phyloP scores from a whole-genome alignment of 35 echinoderm and acorn worm species.

The Diadema setosum region DNA sequence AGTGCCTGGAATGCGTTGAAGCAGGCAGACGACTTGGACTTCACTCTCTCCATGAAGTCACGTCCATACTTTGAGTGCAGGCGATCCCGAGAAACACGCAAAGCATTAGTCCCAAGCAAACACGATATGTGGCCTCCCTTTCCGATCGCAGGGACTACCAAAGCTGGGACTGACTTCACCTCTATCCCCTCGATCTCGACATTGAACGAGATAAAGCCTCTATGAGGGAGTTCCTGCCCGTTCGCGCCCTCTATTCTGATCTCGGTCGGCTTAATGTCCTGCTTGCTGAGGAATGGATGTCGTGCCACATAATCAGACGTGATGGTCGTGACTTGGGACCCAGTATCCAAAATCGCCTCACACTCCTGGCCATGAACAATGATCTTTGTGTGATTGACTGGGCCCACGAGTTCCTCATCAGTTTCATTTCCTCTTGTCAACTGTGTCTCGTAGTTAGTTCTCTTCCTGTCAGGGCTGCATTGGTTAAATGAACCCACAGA shows the following conservation, averaged over 20 bases:
- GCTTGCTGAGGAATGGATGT: background rate
- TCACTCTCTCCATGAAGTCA: background rate
- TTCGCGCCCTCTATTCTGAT: background rate
- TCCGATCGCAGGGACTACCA: background rate
- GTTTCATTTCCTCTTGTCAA: background rate
- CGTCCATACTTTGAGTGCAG: background rate
- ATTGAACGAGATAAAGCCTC: background rate
- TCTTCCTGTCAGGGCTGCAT: background rate
- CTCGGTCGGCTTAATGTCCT: background rate
- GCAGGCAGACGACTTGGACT: background rate
- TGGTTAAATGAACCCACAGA: background rate
- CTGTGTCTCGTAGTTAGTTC: background rate
- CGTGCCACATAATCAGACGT: background rate
- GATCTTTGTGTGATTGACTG: background rate
- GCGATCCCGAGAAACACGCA: background rate
- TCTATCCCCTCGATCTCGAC: background rate
- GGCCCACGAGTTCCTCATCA: background rate
- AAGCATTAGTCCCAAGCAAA: constrained; percentile 8
- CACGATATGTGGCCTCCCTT: background rate
- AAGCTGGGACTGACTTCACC: background rate
- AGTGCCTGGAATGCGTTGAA: background rate
- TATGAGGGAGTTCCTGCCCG: constrained; percentile 18
- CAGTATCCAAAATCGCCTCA: constrained; percentile 7
- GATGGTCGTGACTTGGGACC: constrained; percentile 8
- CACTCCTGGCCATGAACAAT: background rate